Evolutionary conservation across 2,797 vertebrate species (phyloP).

Genomic region (Hylomyscus alleni): DNA sequence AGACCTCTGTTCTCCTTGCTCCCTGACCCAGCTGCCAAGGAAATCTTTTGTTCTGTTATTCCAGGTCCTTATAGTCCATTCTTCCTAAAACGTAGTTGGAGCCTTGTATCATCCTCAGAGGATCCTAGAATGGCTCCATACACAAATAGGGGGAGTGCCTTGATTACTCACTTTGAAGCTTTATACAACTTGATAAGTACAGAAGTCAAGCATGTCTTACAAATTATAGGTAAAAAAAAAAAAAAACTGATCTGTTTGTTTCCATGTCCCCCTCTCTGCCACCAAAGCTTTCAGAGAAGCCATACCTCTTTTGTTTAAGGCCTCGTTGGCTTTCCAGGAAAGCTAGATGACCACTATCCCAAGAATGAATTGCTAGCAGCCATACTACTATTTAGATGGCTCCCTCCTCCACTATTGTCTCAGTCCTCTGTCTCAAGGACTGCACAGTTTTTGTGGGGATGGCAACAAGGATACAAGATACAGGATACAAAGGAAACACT

Average conservation of each 20-base stretch:
- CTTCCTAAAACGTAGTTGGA: neutral
- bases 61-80: neutral
- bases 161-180: neutral
- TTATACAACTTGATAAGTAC: neutral
- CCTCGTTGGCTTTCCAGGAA: neutral
- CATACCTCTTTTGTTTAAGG: neutral
- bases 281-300: neutral
- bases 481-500: neutral
- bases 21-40: neutral
- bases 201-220: neutral
- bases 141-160: neutral
- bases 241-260: neutral
- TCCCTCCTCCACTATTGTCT: neutral
- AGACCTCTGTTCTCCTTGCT: neutral
- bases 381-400: neutral
- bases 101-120: neutral
- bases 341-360: neutral
- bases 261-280: neutral
- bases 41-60: neutral
- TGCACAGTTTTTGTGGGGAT: neutral
- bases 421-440: neutral
- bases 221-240: neutral
- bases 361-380: neutral
- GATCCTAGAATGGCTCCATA: neutral
- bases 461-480: neutral